These are phyloP conservation scores for Magallana ariakensis DNA, from an alignment of 1,140 invertebrate genomes.

Conservation along the genomic window DNA sequence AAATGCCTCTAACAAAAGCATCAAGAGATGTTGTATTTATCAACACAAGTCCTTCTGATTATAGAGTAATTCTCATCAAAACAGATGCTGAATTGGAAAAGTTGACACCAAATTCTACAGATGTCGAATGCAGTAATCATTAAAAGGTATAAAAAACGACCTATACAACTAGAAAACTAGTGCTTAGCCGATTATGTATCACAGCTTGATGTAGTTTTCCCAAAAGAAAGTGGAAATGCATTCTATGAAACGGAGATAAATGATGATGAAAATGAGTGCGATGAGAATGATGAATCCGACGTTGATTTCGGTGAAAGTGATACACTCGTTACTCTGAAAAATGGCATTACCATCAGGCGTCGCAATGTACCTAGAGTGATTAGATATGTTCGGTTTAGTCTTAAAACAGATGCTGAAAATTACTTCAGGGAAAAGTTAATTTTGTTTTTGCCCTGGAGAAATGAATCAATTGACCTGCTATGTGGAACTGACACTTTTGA, in stretches of 20 bases:
- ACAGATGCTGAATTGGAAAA: neutral
- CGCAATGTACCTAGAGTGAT: neutral
- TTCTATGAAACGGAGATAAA: neutral
- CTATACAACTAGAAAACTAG: too few species aligned
- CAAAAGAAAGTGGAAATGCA: neutral
- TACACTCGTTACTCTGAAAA: slow-evolving; percentile 36
- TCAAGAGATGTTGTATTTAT: too few species aligned
- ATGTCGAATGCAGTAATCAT: neutral
- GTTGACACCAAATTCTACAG: slow-evolving; percentile 35
- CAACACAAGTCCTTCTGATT: too few species aligned
- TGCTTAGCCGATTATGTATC: too few species aligned
- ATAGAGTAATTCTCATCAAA: neutral
- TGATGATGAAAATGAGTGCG: neutral
- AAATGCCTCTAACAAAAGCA: too few species aligned
- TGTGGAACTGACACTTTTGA: too few species aligned
- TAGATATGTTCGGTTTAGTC: neutral
- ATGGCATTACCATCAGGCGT: slow-evolving; percentile 44
- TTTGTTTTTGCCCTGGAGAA: too few species aligned
- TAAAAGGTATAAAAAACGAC: neutral
- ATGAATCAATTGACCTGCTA: too few species aligned
- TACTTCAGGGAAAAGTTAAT: too few species aligned
- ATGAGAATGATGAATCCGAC: neutral
- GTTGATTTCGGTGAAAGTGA: neutral
- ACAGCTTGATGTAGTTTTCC: neutral
- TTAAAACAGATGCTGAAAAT: neutral